Evolutionary conservation across 2,888 invertebrate species (phyloP).

Genomic region (Agapetus fuscipes): DNA sequence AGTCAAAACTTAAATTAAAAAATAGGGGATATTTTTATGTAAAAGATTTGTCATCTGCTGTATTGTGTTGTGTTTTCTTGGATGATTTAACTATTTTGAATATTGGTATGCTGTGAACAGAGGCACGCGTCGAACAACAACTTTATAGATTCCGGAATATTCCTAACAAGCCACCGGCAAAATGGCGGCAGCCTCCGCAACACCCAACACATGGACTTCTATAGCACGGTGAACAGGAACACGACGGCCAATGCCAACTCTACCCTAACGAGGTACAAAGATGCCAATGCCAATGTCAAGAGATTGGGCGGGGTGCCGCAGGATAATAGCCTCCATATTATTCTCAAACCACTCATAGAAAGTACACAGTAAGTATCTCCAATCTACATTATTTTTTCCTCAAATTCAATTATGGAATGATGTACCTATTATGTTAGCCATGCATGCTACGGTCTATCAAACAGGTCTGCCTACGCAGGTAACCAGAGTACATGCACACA

Average conservation of each 20-base stretch:
- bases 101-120: slow-evolving; percentile 29
- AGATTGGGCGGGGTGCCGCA: slow-evolving; percentile 28
- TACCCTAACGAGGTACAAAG: slow-evolving; percentile 17
- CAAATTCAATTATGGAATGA: neutral
- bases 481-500: too few species aligned
- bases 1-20: too few species aligned
- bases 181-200: slow-evolving; percentile 19
- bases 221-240: slow-evolving; percentile 17
- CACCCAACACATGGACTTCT: slow-evolving; percentile 18
- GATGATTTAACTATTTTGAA: too few species aligned
- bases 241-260: slow-evolving; percentile 12
- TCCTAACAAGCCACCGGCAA: slow-evolving; percentile 28
- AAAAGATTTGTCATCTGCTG: too few species aligned
- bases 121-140: slow-evolving; percentile 52
- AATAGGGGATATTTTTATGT: too few species aligned
- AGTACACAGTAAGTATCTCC: slow-evolving; percentile 48
- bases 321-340: slow-evolving; percentile 49
- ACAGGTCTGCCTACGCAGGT: too few species aligned
- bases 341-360: slow-evolving; percentile 47
- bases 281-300: slow-evolving; percentile 28
- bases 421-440: too few species aligned
- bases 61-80: too few species aligned
- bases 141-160: slow-evolving; percentile 33
- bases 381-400: neutral
- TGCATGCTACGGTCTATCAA: too few species aligned